Conservation (phyloP, 2,113 vertebrate genomes). For the Eulemur macaco region DNA sequence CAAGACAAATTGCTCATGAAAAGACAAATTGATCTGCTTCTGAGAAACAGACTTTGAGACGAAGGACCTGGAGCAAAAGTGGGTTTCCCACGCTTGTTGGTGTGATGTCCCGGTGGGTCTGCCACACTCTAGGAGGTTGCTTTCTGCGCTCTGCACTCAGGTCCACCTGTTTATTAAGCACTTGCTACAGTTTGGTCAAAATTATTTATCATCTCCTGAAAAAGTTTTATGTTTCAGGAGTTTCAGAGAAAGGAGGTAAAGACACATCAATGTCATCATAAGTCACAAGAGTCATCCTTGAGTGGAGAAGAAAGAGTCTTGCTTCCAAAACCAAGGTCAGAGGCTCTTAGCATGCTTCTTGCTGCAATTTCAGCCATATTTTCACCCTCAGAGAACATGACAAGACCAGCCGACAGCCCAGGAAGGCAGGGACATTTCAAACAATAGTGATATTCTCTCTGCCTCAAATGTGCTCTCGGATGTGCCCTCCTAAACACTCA, state of each 20-base stretch:
- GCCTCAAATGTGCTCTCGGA: background rate
- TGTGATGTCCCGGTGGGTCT: too few species aligned
- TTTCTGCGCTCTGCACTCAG: background rate
- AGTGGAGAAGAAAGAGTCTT: background rate
- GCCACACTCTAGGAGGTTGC: background rate
- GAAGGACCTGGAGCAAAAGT: background rate
- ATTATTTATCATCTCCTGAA: background rate
- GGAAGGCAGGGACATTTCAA: background rate
- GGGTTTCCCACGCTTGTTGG: fast-evolving
- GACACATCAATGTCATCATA: background rate
- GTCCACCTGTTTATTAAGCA: background rate
- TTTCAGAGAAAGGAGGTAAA: background rate
- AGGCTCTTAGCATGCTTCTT: too few species aligned
- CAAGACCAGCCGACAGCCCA: background rate
- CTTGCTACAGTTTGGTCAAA: background rate
- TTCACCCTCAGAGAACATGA: background rate
- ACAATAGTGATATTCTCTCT: background rate
- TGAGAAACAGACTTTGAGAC: background rate
- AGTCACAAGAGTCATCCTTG: too few species aligned
- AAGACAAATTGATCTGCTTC: background rate
- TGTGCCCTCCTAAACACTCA: background rate
- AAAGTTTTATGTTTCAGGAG: background rate
- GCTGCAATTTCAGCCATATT: background rate
- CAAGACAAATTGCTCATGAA: background rate
- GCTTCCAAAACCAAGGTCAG: background rate